Base-by-base conservation (phyloP, 2,113 vertebrate genomes). In the Plecturocebus donacophilus region DNA sequence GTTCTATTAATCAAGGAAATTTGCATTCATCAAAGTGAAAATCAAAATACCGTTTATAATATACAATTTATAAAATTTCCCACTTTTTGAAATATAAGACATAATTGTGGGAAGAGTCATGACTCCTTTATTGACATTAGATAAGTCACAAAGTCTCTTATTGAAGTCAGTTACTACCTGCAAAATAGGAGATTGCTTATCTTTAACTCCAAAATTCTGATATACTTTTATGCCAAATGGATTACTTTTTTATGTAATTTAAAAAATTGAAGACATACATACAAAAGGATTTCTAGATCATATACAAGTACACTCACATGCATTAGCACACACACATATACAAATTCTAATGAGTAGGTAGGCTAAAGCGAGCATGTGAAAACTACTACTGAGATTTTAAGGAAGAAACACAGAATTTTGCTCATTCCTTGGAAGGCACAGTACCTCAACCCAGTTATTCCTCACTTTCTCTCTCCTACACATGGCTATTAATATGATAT, bases 1-100 rank as follows among this genome's bases (percentile, higher is more conserved):
- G 87, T 79, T 83, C n/a, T 61, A 82, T 76, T 90, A 80, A 91
- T 16, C 38, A 58, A 19, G 56, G 6, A 94, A 90, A 77, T n/a
- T 42, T 75, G n/a, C 3, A 81, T 35, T 9, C 17, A 45, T 58
- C 45, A 90, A 80, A 49, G 73, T 54, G 16, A 89, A 88, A 87
- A n/a, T 23, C 5, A 82, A 95, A 84, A 49, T 73, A 45, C 2
- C 23, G 47, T 45, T 85, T 64, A 75, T 68, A 70, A 42, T 27
- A 81, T 4, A 27, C 4, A 83, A 47, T 58, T 47, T 11, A 70
- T 56, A 76, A 73, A 58, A 7, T 38, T 84, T 6, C n/a, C 16
- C 3, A 61, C 25, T 40, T 91, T 42, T 42, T 47, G 61, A 35
- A 52, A 83, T 40, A 64, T 38, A 79, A 49, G 25, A 47, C 10